Percentiles rank a stretch among this genome's conserved stretches.
phyloP scores from a whole-genome alignment of 2,888 invertebrate genomes.

The Vanessa cardui region DNA sequence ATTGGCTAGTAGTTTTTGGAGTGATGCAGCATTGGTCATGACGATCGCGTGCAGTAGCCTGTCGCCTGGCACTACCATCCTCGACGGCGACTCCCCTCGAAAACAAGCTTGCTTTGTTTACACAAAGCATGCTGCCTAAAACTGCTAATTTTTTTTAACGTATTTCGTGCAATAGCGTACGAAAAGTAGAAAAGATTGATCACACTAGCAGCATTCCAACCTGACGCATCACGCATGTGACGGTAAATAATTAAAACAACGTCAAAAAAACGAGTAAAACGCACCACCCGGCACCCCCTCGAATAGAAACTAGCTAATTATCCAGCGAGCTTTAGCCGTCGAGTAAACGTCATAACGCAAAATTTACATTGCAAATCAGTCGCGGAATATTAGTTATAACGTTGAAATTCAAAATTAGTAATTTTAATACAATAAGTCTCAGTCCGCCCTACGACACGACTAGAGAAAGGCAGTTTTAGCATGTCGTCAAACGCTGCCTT shows the following conservation, averaged over 20 bases:
- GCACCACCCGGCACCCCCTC: constrained; percentile 62
- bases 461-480: constrained; percentile 68
- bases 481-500: constrained; percentile 58
- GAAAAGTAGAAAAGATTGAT: constrained; percentile 39
- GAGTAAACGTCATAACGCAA: constrained; percentile 74
- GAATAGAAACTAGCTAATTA: constrained; percentile 83
- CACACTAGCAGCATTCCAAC: constrained; percentile 47
- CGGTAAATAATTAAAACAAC: constrained; percentile 48
- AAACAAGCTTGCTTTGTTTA: constrained; percentile 68
- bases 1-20: constrained; percentile 55
- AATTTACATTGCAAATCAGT: constrained; percentile 82
- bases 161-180: constrained; percentile 14
- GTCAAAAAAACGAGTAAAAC: constrained; percentile 49
- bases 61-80: constrained; percentile 82
- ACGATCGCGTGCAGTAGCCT: constrained; percentile 71
- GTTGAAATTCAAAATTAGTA: constrained; percentile 80
- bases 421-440: constrained; percentile 80
- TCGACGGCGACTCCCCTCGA: constrained; percentile 67
- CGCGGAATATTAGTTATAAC: constrained; percentile 80
- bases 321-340: constrained; percentile 75
- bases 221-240: constrained; percentile 35
- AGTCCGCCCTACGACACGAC: constrained; percentile 76
- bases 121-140: constrained; percentile 57
- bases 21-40: constrained; percentile 63
- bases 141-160: constrained; percentile 19